Conservation (phyloP, 1,140 invertebrate genomes). For the Procambarus clarkii region DNA sequence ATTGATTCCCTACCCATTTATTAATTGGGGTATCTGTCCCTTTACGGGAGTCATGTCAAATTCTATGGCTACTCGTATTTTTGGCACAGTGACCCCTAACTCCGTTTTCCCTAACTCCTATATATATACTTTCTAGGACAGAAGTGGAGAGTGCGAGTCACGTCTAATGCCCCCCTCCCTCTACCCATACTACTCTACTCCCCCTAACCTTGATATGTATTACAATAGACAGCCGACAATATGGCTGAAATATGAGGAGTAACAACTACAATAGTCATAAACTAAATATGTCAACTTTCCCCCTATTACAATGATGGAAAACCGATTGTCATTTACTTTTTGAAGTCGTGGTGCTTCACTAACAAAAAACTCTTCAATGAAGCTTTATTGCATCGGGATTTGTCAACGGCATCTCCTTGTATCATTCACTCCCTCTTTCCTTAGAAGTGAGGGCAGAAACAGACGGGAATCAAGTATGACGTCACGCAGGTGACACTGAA, state of each 20-base stretch:
- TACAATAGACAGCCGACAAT: conserved; percentile 26
- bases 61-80: conserved; percentile 52
- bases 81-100: conserved; percentile 55
- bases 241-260: conserved; percentile 13
- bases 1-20: conserved; percentile 3
- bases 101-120: conserved; percentile 8
- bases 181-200: conserved; percentile 1
- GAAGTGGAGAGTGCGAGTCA: not conserved
- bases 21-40: conserved; percentile 2
- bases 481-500: conserved; percentile 31
- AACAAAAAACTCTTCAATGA: not conserved
- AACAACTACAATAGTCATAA: conserved; percentile 33
- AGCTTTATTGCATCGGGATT: not conserved
- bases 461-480: conserved; percentile 7
- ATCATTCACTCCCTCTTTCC: not conserved
- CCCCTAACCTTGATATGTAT: conserved; percentile 53
- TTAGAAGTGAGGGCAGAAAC: conserved; percentile 18
- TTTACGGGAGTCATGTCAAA: conserved; percentile 3
- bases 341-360: not conserved
- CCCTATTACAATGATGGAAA: conserved; percentile 13
- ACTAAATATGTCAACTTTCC: conserved; percentile 12
- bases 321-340: not conserved
- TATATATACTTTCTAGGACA: not conserved
- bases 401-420: not conserved
- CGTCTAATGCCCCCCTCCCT: not conserved